Evolutionary conservation across 1,140 invertebrate genomes (phyloP).

Genomic region (Sycophila sp.): DNA sequence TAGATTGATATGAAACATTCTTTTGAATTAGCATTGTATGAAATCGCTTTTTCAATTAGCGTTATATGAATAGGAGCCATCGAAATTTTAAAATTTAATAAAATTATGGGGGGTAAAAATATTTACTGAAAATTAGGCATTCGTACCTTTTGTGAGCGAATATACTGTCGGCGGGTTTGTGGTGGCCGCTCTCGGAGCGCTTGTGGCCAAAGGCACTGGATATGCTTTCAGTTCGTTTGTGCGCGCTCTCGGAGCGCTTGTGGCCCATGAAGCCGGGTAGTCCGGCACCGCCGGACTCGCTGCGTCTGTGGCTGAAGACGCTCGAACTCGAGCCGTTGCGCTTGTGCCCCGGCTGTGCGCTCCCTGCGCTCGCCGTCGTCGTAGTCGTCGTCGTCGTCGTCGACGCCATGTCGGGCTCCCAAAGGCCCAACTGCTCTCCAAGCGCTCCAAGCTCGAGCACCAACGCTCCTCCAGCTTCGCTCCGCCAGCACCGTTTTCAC

Average conservation of each 20-base stretch:
- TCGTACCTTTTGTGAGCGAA: constrained; percentile 59
- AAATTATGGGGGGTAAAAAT: no score
- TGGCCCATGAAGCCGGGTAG: constrained; percentile 50
- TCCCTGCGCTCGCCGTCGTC: neutral
- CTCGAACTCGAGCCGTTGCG: constrained; percentile 62
- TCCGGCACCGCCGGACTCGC: constrained; percentile 53
- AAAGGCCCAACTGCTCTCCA: neutral
- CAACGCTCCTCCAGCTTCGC: neutral
- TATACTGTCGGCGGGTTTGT: constrained; percentile 57
- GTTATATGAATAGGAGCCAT: no score
- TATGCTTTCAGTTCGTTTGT: constrained; percentile 63
- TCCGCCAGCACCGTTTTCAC: no score
- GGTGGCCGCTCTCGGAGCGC: constrained; percentile 58
- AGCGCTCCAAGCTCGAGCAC: neutral
- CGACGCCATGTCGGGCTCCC: constrained; percentile 35
- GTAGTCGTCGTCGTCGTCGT: neutral
- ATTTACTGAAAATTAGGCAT: no score
- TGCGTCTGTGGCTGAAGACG: constrained; percentile 58
- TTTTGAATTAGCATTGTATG: no score
- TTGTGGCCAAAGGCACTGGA: constrained; percentile 64
- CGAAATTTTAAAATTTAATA: no score
- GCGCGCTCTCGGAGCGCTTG: constrained; percentile 57
- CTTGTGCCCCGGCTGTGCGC: constrained; percentile 50
- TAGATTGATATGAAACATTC: no score
- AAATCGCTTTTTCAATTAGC: neutral